Evolutionary conservation across 1,140 invertebrate species (phyloP).

Genomic region (Aphaenogaster floridana): DNA sequence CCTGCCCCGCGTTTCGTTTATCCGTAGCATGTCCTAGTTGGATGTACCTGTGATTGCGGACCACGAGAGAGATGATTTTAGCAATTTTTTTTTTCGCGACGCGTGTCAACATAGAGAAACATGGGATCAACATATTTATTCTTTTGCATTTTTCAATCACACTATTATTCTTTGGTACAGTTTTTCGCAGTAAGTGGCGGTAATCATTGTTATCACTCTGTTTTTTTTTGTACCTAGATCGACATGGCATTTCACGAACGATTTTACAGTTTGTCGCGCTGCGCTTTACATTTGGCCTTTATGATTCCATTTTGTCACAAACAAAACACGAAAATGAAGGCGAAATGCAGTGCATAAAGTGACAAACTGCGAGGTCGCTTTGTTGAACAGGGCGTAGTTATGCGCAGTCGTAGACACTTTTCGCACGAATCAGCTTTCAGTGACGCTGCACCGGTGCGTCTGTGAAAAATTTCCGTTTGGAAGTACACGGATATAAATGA

Average conservation of each 20-base stretch:
- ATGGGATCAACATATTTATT: slow-evolving; percentile 11
- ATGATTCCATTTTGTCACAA: not conserved
- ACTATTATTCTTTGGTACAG: not conserved
- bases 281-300: slow-evolving; percentile 34
- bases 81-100: slow-evolving; percentile 2
- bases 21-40: slow-evolving; percentile 23
- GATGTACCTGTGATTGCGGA: slow-evolving; percentile 30
- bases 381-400: slow-evolving; percentile 22
- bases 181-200: slow-evolving; percentile 17
- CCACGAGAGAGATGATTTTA: not conserved
- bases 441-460: not conserved
- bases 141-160: not conserved
- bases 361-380: slow-evolving; percentile 30
- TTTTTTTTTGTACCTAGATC: slow-evolving; percentile 24
- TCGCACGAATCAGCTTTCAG: slow-evolving; percentile 39
- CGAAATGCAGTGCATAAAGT: slow-evolving; percentile 25
- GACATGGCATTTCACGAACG: slow-evolving; percentile 12
- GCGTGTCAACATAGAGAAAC: not conserved
- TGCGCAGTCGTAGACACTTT: slow-evolving; percentile 40
- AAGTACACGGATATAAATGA: slow-evolving; percentile 25
- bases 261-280: slow-evolving; percentile 41
- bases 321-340: slow-evolving; percentile 5
- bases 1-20: slow-evolving; percentile 32
- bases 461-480: slow-evolving; percentile 4
- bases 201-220: not conserved